A percentile compares a stretch with the other conserved stretches of the same genome.
Conservation (phyloP, 2,113 vertebrate species). For the Chloropsis hardwickii region DNA sequence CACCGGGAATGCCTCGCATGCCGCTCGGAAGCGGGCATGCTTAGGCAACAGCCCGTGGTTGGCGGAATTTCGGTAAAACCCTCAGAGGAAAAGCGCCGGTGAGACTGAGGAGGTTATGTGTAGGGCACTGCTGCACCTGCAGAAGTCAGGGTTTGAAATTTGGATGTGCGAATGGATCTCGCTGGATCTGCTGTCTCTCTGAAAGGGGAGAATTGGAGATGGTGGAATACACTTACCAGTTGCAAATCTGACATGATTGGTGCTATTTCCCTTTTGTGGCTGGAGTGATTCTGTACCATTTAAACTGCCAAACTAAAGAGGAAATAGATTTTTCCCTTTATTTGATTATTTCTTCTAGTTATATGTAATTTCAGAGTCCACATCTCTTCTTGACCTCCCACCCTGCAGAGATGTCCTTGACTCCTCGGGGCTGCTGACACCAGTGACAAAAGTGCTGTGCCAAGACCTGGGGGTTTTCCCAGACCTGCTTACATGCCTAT, state of each 20-base stretch:
- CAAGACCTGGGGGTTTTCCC: neutral
- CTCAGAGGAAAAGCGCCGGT: fast-evolving
- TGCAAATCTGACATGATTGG: neutral
- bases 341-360: neutral
- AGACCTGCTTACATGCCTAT: neutral
- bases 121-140: neutral
- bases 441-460: neutral
- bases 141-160: neutral
- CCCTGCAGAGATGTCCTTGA: neutral
- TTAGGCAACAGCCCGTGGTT: fast-evolving
- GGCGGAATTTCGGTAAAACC: neutral
- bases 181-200: neutral
- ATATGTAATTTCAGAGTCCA: neutral
- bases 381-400: neutral
- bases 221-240: neutral
- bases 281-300: neutral
- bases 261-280: neutral
- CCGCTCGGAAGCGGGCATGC: fast-evolving
- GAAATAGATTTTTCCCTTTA: neutral
- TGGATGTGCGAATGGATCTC: neutral
- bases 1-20: neutral
- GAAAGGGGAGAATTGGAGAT: neutral
- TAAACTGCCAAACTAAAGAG: neutral
- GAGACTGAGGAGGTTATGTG: fast-evolving
- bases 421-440: neutral